Evolutionary conservation across 2,113 vertebrate genomes (phyloP).

Genomic region (Thinocorus orbignyianus): DNA sequence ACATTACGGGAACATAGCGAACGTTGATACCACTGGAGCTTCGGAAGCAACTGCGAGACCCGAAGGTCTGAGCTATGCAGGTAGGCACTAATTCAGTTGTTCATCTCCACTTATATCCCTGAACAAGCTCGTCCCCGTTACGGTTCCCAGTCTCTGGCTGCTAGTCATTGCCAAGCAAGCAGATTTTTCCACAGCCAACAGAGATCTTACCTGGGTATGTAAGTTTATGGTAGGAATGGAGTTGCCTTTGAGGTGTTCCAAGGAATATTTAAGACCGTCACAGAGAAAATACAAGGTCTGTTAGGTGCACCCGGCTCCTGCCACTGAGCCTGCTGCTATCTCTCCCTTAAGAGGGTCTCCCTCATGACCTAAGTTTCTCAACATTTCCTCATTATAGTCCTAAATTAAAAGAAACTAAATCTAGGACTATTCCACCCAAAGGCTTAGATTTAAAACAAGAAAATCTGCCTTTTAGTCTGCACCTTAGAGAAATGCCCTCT

Average conservation of each 20-base stretch:
- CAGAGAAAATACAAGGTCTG: neutral
- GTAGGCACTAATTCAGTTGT: neutral
- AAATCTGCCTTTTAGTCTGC: neutral
- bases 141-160: rapidly evolving
- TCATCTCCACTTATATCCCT: neutral
- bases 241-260: neutral
- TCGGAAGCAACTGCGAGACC: slow-evolving; percentile 49
- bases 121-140: rapidly evolving
- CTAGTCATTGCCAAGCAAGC: neutral
- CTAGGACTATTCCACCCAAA: neutral
- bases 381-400: neutral
- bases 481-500: neutral
- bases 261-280: neutral
- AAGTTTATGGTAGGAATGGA: neutral
- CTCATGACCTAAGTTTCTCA: neutral
- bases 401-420: neutral
- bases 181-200: neutral
- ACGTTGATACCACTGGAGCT: slow-evolving; percentile 74
- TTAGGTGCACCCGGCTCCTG: neutral
- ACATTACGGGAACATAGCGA: slow-evolving; percentile 65
- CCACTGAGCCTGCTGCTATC: neutral
- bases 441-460: neutral
- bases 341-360: neutral
- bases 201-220: neutral
- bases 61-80: slow-evolving; percentile 6